Base-by-base conservation (phyloP, 2,113 vertebrate species). In the Pseudorasbora parva region DNA sequence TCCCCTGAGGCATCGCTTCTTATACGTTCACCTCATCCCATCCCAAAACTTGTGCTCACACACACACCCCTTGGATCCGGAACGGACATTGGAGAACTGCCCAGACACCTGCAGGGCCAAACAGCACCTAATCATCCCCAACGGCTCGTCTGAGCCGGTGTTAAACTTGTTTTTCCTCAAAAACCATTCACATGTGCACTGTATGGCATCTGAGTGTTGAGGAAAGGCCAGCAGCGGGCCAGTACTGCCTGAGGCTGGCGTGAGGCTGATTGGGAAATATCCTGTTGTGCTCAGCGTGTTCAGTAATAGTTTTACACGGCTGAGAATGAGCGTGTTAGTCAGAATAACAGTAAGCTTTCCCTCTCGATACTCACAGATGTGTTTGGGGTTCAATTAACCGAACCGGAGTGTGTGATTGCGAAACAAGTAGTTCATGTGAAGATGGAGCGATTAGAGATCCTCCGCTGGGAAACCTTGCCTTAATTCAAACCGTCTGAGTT, bases 201-300 rank as follows among this genome's bases (percentile, higher is more conserved):
- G 87, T 89, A 85, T 86, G 82, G 9, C 25, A 27, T 78, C 85
- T 37, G 72, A 30, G 37, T 74, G 62, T 73, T 64, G 72, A 66
- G 81, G 23, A 25, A 41, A 45, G 45, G 82, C 87, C 86, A 74
- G 79, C 25, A 30, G 62, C 0, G 76, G 33, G 83, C 85, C 85
- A 84, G 81, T 25, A 57, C 43, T 30, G 85, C 87, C 74, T n/a
- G 47, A 21, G 87, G 90, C 87, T 86, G 85, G 85, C 81, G 73
- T 49, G 56, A 78, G 77, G 62, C 88, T 84, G 89, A 92, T 92
- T 92, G 89, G 78, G 87, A 91, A 68, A 91, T 90, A 87, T 92
- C 92, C 92, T 92, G 88, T 84, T 86, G 87, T 92, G 91, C 86
- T 86, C 82, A 2, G 3, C 82, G 87, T 54, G 4, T 54, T 88